phyloP scores from a whole-genome alignment of 2,797 vertebrate genomes.

The Amblyopsis hoosieri region DNA sequence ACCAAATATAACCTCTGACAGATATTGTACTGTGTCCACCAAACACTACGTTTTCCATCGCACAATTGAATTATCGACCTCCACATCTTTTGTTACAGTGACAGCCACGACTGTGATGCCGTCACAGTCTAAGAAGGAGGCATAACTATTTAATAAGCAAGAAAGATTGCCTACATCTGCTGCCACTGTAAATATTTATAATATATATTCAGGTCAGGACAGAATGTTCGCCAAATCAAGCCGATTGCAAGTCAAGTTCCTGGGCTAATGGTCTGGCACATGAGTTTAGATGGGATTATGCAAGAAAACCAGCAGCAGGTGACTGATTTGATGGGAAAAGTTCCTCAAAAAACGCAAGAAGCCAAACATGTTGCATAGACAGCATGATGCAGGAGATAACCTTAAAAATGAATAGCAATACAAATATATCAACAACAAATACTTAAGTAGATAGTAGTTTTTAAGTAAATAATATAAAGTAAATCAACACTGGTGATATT shows the following conservation, averaged over 20 bases:
- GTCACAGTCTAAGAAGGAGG: conserved; percentile 26
- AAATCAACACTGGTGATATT: neutral
- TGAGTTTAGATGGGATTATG: conserved; percentile 44
- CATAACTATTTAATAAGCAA: too few relatives aligned
- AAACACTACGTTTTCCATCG: conserved; percentile 60
- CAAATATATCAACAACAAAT: neutral
- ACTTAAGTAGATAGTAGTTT: neutral
- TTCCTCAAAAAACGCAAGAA: neutral
- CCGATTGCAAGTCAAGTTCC: conserved; percentile 67
- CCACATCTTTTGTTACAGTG: conserved; percentile 38
- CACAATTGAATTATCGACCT: conserved; percentile 40
- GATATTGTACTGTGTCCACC: conserved; percentile 39
- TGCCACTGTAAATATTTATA: conserved; percentile 28
- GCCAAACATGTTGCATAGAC: conserved; percentile 6
- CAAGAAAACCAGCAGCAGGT: conserved; percentile 36
- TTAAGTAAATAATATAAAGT: neutral
- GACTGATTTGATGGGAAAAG: conserved; percentile 17
- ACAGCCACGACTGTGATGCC: conserved; percentile 36
- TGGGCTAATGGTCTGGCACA: conserved; percentile 57
- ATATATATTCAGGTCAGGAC: conserved; percentile 40
- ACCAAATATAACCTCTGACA: conserved; percentile 71
- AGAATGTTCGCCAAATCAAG: conserved; percentile 28
- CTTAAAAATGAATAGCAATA: neutral
- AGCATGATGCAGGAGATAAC: neutral
- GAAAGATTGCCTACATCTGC: conserved; percentile 12